Evolutionary conservation across 2,888 invertebrate genomes (phyloP), one percentile per base, ranked within the genome.

Genomic region (Notodonta dromedarius): DNA sequence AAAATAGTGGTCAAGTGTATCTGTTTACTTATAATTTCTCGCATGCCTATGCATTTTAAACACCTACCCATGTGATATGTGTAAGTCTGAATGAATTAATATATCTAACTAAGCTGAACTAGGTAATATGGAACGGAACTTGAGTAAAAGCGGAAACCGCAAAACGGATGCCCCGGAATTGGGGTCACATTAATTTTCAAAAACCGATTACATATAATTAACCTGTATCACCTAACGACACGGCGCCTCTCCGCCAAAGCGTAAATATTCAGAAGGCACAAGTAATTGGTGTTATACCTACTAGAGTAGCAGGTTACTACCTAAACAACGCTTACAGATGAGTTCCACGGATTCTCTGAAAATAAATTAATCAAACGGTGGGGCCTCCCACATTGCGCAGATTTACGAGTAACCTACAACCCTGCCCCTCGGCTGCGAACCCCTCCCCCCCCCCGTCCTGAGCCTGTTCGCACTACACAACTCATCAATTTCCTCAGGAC

Each of bases 401-500:
- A 90, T 89, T 90, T 90, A 90, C 88, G 87, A 87, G 84, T 79
- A 80, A 78, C 80, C 82, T 72, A 73, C 53, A 32, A 46, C 57
- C 57, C 58, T 39, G 24, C 52, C 54, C 13, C 16, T 16, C 9
- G 54, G 54, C 54, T n/a, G 69, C 63, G 64, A 58, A 67, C 39
- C 72, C 69, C 69, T 61, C 57, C 61, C 60, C 65, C 61, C 65
- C 58, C 64, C 56, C 67, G n/a, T 55, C 42, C 44, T 14, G 42
- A 53, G 63, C 57, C 70, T 71, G 57, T 67, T 77, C 76, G 59
- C 80, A 79, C 83, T 82, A 90, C 86, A 88, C 89, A 85, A 86
- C 87, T 90, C 91, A 92, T 91, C 89, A 90, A 91, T 91, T 91
- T 87, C 83, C 84, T 83, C 75, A 87, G 85, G 86, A 88, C 89